These are phyloP conservation scores for Galagoides demidoff DNA, from an alignment of 2,797 vertebrate species.

Conservation along the genomic window DNA sequence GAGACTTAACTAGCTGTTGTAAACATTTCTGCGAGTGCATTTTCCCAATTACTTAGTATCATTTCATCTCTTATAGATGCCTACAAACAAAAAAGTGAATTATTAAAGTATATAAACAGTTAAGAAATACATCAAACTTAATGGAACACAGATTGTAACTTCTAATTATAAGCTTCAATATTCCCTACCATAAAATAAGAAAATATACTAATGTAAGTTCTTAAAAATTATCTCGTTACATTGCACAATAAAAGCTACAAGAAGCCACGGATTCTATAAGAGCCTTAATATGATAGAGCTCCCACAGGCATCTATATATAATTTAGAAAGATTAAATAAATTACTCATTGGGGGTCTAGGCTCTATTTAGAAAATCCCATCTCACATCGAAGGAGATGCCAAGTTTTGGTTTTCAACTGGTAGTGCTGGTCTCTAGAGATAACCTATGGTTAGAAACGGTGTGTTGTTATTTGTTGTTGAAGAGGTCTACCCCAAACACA, in stretches of 20 bases:
- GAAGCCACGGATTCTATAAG: neutral
- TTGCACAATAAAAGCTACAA: slow-evolving; percentile 17
- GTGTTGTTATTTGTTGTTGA: neutral
- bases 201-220: neutral
- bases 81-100: neutral
- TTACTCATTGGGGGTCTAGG: neutral
- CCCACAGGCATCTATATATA: neutral
- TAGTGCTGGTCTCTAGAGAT: neutral
- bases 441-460: slow-evolving; percentile 27
- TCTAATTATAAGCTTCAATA: slow-evolving; percentile 27
- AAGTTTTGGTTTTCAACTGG: slow-evolving; percentile 35
- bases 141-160: neutral
- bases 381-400: neutral
- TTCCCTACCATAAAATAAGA: slow-evolving; percentile 22
- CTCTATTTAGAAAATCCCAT: neutral
- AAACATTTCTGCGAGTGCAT: neutral
- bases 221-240: slow-evolving; percentile 1
- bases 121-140: neutral
- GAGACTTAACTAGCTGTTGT: neutral
- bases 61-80: slow-evolving; percentile 9
- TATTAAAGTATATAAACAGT: slow-evolving; percentile 7
- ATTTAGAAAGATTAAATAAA: slow-evolving; percentile 57
- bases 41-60: neutral
- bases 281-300: neutral
- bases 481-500: neutral